phyloP scores from a whole-genome alignment of 2,797 vertebrate species.

The Adelosebastes latens region DNA sequence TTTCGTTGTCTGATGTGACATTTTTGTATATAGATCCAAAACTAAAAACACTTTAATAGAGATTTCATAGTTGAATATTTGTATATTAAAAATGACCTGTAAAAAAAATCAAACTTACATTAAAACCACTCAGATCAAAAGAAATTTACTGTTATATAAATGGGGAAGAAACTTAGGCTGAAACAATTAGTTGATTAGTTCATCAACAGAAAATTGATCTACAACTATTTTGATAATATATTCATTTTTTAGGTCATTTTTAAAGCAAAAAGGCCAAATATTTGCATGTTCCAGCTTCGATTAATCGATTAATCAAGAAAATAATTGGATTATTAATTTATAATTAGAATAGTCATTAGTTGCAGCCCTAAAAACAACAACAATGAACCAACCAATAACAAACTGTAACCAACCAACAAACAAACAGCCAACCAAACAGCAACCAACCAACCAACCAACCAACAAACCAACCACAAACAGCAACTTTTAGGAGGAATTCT shows the following conservation, averaged over 20 bases:
- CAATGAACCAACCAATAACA: not conserved
- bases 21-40: not conserved
- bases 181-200: no score
- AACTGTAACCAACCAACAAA: not conserved
- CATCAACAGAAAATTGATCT: no score
- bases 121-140: no score
- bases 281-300: no score
- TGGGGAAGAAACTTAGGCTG: accelerated
- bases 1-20: not conserved
- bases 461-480: not conserved
- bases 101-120: accelerated
- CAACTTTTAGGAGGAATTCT: no score
- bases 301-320: not conserved
- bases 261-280: no score
- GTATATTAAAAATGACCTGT: not conserved
- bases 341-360: not conserved
- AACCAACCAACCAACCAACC: not conserved
- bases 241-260: no score
- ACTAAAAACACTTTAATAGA: not conserved
- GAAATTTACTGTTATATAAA: no score
- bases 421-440: not conserved
- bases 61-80: not conserved
- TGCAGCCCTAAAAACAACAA: not conserved
- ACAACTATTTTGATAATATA: no score
- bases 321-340: not conserved